phyloP scores from a whole-genome alignment of 1,140 invertebrate genomes.

The Idris sp. region DNA sequence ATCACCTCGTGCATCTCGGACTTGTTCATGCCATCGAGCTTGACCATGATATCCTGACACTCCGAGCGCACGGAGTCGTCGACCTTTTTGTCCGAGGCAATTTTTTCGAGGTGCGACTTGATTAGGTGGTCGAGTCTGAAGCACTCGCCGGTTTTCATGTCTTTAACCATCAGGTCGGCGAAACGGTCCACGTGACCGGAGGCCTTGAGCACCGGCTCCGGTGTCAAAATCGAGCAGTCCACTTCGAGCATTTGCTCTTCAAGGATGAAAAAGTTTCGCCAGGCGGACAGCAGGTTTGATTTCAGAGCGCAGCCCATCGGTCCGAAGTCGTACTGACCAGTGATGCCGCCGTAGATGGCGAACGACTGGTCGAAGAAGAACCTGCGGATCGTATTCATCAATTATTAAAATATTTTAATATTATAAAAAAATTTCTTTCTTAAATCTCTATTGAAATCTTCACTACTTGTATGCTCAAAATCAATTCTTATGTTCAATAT shows the following conservation, averaged over 20 bases:
- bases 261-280: constrained; percentile 97
- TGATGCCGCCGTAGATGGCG: constrained; percentile 98
- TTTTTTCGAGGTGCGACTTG: constrained; percentile 95
- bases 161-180: constrained; percentile 99
- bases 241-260: constrained; percentile 99
- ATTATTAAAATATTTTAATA: no score
- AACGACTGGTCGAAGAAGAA: constrained; percentile 99
- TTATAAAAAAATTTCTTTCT: no score
- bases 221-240: constrained; percentile 97
- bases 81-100: constrained; percentile 91
- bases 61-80: constrained; percentile 84
- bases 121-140: constrained; percentile 99
- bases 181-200: constrained; percentile 99
- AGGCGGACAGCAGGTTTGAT: constrained; percentile 93
- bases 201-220: constrained; percentile 96
- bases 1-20: constrained; percentile 92
- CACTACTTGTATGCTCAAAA: no score
- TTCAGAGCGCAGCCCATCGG: constrained; percentile 99
- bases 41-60: constrained; percentile 89
- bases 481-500: no score
- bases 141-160: constrained; percentile 96
- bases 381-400: no score
- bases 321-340: constrained; percentile 96
- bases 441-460: no score
- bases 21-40: constrained; percentile 92